A percentile compares a stretch with the other conserved stretches of the same genome.
These are phyloP conservation scores for Vulpes ferrilata DNA, from an alignment of 2,113 vertebrate genomes.

Conservation along the genomic window DNA sequence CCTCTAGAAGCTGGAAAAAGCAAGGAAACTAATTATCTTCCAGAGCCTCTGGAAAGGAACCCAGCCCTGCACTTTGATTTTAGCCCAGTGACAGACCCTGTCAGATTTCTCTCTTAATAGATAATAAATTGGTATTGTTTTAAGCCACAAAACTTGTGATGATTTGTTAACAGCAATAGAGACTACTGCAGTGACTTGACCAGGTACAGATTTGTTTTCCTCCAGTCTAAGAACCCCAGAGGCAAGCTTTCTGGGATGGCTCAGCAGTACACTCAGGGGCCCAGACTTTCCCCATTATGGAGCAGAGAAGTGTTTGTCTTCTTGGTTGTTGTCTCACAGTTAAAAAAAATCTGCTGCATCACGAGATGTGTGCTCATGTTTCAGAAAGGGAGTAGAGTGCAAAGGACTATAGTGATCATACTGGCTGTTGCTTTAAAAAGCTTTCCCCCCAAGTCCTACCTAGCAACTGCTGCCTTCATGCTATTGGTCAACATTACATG, in stretches of 20 bases:
- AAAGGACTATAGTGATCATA: neutral
- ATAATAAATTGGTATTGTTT: neutral
- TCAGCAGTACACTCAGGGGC: neutral
- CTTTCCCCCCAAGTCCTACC: neutral
- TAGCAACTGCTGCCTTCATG: neutral
- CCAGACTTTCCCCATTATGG: neutral
- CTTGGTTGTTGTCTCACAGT: neutral
- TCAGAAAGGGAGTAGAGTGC: neutral
- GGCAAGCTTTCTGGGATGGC: neutral
- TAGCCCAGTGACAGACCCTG: neutral
- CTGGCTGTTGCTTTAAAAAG: conserved; percentile 24
- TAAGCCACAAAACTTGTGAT: neutral
- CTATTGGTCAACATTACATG: neutral
- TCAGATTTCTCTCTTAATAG: neutral
- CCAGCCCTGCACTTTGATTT: neutral
- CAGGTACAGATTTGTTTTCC: neutral
- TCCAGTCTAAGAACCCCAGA: neutral
- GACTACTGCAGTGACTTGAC: neutral
- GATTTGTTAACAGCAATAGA: neutral
- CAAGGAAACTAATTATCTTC: neutral
- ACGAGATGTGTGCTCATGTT: neutral
- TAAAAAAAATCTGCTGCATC: neutral
- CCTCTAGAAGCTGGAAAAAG: neutral
- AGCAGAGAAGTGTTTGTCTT: neutral
- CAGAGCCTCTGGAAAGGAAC: neutral